Base-by-base conservation (phyloP, 2,797 vertebrate species). In the Enoplosus armatus region DNA sequence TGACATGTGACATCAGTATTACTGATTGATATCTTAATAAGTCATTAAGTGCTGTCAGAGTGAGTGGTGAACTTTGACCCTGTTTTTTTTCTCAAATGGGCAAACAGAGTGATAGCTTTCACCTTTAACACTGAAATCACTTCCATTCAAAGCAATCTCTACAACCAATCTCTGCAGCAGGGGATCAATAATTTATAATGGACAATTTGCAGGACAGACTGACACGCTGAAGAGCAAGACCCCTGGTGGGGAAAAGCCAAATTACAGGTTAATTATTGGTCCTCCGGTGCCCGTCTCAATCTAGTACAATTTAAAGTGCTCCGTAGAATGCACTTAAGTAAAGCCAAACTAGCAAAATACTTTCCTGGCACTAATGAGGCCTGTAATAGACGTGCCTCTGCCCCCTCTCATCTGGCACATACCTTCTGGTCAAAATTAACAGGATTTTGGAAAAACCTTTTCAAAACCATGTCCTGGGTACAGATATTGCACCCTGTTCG, bases 121-220 rank as follows among this genome's bases (percentile, higher is more conserved):
- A 50, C 41, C 54, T 60, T 51, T 66, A 16, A 65, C 45, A 20
- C 22, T 15, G 20, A 41, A 29, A 37, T 39, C 55, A 37, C 15
- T 22, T n/a, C 43, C 22, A 26, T 20, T 72, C 56, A 29, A 16
- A 45, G 39, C 39, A 2, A n/a, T 62, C 15, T 12, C 3, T 3
- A 5, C n/a, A n/a, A n/a, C n/a, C 39, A 2, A n/a, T 62, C 15
- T 12, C 3, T 3, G 3, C 50, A 11, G 7, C 62, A 9, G 1
- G 1, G 2, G 43, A 77, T 78, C 75, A 74, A 74, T 82, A 22
- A 18, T 5, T 18, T 35, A 29, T 68, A n/a, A 72, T 43, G 39
- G 6, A 51, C 15, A 18, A 16, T 62, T 35, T 59, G 6, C 43
- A 27, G 47, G n/a, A n/a, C n/a, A n/a, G n/a, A n/a, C n/a, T n/a